Percentiles rank a stretch among this genome's conserved stretches.
Evolutionary conservation across 2,113 vertebrate genomes (phyloP).

Genomic region (Girardinichthys multiradiatus): DNA sequence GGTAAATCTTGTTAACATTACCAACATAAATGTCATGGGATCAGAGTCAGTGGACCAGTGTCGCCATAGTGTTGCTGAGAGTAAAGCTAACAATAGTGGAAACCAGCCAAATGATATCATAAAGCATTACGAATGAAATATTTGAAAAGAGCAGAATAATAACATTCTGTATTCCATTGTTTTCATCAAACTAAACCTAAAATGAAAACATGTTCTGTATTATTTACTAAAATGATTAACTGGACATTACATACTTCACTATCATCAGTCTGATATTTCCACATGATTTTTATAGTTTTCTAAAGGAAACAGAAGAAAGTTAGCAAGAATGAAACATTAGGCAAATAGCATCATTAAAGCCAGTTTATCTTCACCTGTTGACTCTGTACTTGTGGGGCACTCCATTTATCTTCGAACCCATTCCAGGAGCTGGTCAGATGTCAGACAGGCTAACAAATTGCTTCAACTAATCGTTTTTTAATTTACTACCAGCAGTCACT

Average conservation of each 20-base stretch:
- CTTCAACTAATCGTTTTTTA: slow-evolving; percentile 71
- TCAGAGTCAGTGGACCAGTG: no score
- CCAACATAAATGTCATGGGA: no score
- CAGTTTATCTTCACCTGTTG: slow-evolving; percentile 77
- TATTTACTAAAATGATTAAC: background rate
- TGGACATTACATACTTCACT: background rate
- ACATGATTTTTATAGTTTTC: slow-evolving; percentile 29
- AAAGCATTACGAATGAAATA: no score
- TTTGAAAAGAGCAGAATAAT: no score
- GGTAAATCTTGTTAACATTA: background rate
- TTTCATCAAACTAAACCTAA: no score
- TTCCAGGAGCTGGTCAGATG: slow-evolving; percentile 68
- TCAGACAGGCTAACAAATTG: slow-evolving; percentile 72
- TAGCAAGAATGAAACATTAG: slow-evolving; percentile 59
- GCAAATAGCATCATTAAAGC: slow-evolving; percentile 76
- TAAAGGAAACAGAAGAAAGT: slow-evolving; percentile 34
- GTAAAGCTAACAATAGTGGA: no score
- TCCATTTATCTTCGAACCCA: slow-evolving; percentile 68
- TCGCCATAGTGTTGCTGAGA: background rate
- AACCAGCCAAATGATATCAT: no score
- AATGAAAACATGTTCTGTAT: background rate
- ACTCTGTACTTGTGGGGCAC: slow-evolving; percentile 58
- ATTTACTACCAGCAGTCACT: slow-evolving; percentile 68
- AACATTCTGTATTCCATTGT: no score
- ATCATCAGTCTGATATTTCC: slow-evolving; percentile 7